A percentile compares a stretch with the other conserved stretches of the same genome.
Evolutionary conservation across 2,888 invertebrate genomes (phyloP).

Genomic region (Drosophila anceps): DNA sequence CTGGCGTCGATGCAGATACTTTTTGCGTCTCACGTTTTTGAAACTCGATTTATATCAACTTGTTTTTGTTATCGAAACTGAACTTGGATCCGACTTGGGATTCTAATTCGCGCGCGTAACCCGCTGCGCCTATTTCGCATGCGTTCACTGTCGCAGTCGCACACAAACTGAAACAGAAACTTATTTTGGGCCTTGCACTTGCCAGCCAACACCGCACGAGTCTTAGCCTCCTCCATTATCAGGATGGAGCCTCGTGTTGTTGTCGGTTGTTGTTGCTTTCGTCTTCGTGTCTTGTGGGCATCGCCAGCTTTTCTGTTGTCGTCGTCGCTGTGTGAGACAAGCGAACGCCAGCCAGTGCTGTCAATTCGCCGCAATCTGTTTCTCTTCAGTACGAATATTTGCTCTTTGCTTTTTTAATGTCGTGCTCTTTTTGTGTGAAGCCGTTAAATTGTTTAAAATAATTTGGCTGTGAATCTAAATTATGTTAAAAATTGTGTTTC

Average conservation of each 20-base stretch:
- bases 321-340: constrained; percentile 14
- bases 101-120: constrained; percentile 22
- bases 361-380: constrained; percentile 47
- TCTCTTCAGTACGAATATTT: constrained; percentile 19
- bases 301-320: constrained; percentile 13
- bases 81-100: constrained; percentile 13
- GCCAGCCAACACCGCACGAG: constrained; percentile 48
- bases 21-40: constrained; percentile 43
- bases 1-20: constrained; percentile 26
- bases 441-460: neutral
- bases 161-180: constrained; percentile 75
- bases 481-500: neutral
- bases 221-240: constrained; percentile 50
- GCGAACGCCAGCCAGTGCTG: constrained; percentile 31
- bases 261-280: constrained; percentile 27
- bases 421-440: constrained; percentile 46
- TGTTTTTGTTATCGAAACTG: constrained; percentile 35
- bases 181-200: constrained; percentile 67
- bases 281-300: constrained; percentile 24
- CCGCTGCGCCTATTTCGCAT: constrained; percentile 51
- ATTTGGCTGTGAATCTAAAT: neutral
- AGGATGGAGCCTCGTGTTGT: constrained; percentile 51
- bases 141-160: constrained; percentile 73
- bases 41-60: constrained; percentile 44
- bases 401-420: neutral